Percentiles rank a stretch among this genome's conserved stretches.
Evolutionary conservation across 2,888 invertebrate genomes (phyloP).

Genomic region (Eilema caniola): DNA sequence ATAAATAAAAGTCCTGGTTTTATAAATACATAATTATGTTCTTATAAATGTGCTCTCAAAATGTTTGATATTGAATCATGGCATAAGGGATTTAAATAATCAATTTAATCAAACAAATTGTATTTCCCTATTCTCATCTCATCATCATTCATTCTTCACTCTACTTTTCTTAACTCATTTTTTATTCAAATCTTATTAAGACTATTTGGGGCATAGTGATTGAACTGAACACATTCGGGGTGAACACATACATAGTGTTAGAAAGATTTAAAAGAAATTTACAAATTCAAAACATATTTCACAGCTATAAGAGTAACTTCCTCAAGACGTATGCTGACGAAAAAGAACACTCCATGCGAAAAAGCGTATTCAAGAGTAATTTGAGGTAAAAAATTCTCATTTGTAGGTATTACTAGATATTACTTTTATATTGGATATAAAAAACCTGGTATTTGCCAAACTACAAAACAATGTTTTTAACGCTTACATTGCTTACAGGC

Average conservation of each 20-base stretch:
- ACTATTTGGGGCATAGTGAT: not conserved
- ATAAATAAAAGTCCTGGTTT: too few species aligned
- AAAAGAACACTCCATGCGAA: conserved; percentile 36
- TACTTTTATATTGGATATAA: not conserved
- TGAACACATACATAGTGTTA: too few species aligned
- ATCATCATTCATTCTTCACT: too few species aligned
- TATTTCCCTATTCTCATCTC: too few species aligned
- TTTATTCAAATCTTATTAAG: not conserved
- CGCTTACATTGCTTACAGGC: conserved; percentile 42
- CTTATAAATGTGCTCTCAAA: too few species aligned
- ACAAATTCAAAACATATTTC: conserved; percentile 13
- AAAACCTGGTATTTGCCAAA: not conserved
- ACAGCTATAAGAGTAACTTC: conserved; percentile 35
- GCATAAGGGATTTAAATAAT: too few species aligned
- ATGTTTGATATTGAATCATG: too few species aligned
- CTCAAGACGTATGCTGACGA: conserved; percentile 32
- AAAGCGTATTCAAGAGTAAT: conserved; percentile 35
- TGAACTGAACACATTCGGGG: not conserved
- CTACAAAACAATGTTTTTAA: too few species aligned
- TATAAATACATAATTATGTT: too few species aligned
- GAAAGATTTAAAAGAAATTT: too few species aligned
- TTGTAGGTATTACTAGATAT: not conserved
- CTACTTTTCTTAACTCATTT: too few species aligned
- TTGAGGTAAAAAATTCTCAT: conserved; percentile 40
- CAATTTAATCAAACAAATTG: too few species aligned